Conservation (phyloP, 2,888 invertebrate species). For the Cetonia aurata region DNA sequence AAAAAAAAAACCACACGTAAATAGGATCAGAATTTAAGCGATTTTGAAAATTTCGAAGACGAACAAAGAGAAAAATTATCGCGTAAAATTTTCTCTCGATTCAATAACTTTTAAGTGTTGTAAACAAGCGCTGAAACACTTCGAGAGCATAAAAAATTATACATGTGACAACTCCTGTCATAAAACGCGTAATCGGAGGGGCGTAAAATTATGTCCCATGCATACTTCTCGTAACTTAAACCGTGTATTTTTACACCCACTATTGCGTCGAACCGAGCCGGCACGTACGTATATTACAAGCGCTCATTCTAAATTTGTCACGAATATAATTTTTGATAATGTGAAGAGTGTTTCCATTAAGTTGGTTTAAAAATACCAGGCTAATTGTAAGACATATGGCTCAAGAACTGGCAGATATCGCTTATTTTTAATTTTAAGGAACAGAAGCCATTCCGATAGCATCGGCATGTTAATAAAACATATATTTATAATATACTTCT, state of each 20-base stretch:
- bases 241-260: conserved; percentile 61
- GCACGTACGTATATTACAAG: conserved; percentile 42
- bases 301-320: conserved; percentile 61
- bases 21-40: too few relatives aligned
- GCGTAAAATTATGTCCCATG: conserved; percentile 31
- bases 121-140: not conserved
- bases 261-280: conserved; percentile 56
- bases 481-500: conserved; percentile 20
- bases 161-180: conserved; percentile 20
- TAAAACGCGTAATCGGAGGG: conserved; percentile 25
- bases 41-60: too few relatives aligned
- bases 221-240: conserved; percentile 56
- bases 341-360: conserved; percentile 65
- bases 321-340: conserved; percentile 63
- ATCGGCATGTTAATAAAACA: not conserved
- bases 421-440: conserved; percentile 46
- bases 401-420: conserved; percentile 37
- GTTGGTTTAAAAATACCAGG: conserved; percentile 47
- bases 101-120: not conserved
- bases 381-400: conserved; percentile 42
- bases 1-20: conserved; percentile 54
- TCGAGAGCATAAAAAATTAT: conserved; percentile 16
- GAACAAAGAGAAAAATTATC: too few relatives aligned
- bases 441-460: conserved; percentile 33
- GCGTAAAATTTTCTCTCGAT: too few relatives aligned